Evolutionary conservation across 2,113 vertebrate genomes (phyloP).

Genomic region (Mobula birostris): DNA sequence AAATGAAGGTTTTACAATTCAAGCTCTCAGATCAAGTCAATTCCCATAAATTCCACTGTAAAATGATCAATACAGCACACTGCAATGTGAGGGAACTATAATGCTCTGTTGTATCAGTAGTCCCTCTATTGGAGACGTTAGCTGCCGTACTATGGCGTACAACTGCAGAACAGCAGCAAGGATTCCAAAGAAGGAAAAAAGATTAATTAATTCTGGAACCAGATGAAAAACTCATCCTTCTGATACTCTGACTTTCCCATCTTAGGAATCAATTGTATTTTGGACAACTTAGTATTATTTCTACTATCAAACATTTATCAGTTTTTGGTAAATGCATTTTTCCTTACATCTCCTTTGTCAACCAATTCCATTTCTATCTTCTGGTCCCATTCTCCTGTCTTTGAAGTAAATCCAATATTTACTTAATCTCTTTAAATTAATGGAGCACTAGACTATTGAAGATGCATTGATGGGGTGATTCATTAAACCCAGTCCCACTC

Average conservation of each 20-base stretch:
- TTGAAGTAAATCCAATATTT: background rate
- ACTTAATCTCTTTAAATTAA: background rate
- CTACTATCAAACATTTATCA: slow-evolving; percentile 10
- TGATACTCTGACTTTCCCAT: background rate
- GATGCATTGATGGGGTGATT: background rate
- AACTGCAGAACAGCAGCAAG: background rate
- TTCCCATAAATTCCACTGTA: background rate
- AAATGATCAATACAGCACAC: background rate
- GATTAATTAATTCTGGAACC: background rate
- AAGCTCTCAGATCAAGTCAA: background rate
- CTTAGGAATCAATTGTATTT: background rate
- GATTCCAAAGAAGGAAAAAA: background rate
- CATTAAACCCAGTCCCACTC: background rate
- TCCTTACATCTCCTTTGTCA: background rate
- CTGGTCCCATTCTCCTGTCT: background rate
- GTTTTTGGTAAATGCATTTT: background rate
- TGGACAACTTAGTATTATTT: background rate
- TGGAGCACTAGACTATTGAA: background rate
- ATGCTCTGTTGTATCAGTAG: background rate
- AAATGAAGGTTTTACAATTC: background rate
- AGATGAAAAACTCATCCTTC: background rate
- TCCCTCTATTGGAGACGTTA: background rate
- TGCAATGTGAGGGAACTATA: background rate
- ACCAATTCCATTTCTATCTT: background rate
- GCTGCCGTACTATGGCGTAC: background rate